Conservation (phyloP, 2,797 vertebrate genomes). For the Oreortyx pictus region DNA sequence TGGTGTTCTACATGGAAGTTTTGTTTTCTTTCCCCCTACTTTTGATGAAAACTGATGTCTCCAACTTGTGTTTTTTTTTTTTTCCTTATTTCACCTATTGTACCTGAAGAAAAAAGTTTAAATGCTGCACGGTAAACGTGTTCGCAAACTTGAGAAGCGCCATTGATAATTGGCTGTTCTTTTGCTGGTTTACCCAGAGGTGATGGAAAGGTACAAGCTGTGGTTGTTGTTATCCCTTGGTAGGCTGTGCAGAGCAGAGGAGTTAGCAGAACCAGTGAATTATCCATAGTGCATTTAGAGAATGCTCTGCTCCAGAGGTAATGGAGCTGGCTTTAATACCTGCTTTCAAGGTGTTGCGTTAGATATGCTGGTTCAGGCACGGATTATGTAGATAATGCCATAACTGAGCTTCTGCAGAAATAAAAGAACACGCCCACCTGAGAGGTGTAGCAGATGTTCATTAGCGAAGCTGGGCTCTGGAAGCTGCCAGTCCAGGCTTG, state of each 20-base stretch:
- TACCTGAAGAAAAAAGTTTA: not conserved
- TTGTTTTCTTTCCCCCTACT: too few species aligned
- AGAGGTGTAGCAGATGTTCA: not conserved
- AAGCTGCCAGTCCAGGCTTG: not conserved
- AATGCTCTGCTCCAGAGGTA: constrained; percentile 1
- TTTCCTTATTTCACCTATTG: not conserved
- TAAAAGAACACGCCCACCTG: not conserved
- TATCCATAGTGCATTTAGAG: not conserved
- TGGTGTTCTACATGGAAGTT: not conserved
- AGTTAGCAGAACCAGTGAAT: not conserved
- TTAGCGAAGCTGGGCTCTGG: not conserved
- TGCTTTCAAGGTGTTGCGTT: not conserved
- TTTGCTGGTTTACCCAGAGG: not conserved
- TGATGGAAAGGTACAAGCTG: not conserved
- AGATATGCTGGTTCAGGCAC: not conserved
- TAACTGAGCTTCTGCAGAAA: not conserved
- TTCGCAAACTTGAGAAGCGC: not conserved
- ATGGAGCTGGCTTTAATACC: not conserved
- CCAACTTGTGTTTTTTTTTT: not conserved
- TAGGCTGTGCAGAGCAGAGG: not conserved
- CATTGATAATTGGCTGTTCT: not conserved
- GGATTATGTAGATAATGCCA: not conserved
- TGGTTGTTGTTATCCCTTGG: not conserved
- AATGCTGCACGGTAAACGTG: not conserved
- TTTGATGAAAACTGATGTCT: not conserved